phyloP scores from a whole-genome alignment of 2,888 invertebrate species.

The Pachliopta kotzebuea region DNA sequence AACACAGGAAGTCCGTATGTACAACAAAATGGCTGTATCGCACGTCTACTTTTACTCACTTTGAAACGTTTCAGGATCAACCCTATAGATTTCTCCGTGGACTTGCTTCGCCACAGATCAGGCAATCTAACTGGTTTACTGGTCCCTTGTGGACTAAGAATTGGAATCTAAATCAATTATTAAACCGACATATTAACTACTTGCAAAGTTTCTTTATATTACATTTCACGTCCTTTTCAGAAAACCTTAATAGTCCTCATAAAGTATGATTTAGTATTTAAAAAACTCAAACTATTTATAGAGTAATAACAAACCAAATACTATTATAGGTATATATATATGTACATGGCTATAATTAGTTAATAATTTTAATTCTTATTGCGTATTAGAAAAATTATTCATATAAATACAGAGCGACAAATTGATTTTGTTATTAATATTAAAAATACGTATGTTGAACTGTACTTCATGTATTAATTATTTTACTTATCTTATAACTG shows the following conservation, averaged over 20 bases:
- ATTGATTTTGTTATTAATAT: neutral
- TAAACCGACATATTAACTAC: slow-evolving; percentile 16
- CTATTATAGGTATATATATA: no score
- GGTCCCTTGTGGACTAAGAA: slow-evolving; percentile 53
- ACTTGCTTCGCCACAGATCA: slow-evolving; percentile 69
- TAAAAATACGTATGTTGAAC: neutral
- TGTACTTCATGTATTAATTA: neutral
- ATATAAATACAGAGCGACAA: no score
- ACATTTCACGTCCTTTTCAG: neutral
- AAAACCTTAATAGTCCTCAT: neutral
- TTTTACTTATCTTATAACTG: no score
- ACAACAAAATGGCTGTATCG: slow-evolving; percentile 40
- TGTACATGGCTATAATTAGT: no score
- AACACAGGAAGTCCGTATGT: slow-evolving; percentile 48
- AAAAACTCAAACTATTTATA: neutral
- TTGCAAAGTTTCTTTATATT: neutral
- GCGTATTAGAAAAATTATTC: no score
- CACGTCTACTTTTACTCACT: slow-evolving; percentile 57
- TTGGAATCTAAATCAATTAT: slow-evolving; percentile 57
- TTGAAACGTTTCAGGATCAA: slow-evolving; percentile 62
- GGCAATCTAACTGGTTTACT: slow-evolving; percentile 63
- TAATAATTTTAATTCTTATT: no score
- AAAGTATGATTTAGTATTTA: neutral
- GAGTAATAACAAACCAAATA: neutral
- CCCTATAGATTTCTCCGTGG: slow-evolving; percentile 68